phyloP scores from a whole-genome alignment of 2,113 vertebrate species.

The Turdus rufiventris region DNA sequence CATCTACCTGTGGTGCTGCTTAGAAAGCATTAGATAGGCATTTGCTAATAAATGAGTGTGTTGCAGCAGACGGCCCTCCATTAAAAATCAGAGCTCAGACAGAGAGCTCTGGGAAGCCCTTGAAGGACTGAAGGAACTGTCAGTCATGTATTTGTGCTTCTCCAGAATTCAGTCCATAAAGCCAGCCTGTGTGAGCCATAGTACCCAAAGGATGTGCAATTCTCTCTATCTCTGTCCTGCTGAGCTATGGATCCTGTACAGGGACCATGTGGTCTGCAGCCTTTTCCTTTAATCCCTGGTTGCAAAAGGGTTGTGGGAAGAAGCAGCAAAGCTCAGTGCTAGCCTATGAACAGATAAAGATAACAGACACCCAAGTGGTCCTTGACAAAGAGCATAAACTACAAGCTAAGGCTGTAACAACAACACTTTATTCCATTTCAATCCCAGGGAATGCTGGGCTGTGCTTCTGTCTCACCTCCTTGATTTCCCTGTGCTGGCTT shows the following conservation, averaged over 20 bases:
- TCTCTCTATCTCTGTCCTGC: not conserved
- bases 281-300: not conserved
- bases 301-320: not conserved
- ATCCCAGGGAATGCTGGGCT: not conserved
- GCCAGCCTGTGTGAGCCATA: not conserved
- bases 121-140: not conserved
- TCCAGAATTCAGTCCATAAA: not conserved
- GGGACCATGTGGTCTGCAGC: not conserved
- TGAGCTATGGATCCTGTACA: not conserved
- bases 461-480: not conserved
- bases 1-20: not conserved
- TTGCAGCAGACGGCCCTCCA: conserved; percentile 20
- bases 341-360: not conserved
- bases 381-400: not conserved
- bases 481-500: not conserved
- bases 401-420: not conserved
- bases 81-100: not conserved
- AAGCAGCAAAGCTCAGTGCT: not conserved
- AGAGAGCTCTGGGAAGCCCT: not conserved
- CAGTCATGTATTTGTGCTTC: not conserved
- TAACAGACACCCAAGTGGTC: not conserved
- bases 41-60: not conserved
- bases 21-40: not conserved
- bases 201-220: not conserved
- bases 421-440: not conserved